These are phyloP conservation scores for Lepidonotus clava DNA, from an alignment of 2,888 invertebrate species.

Conservation along the genomic window DNA sequence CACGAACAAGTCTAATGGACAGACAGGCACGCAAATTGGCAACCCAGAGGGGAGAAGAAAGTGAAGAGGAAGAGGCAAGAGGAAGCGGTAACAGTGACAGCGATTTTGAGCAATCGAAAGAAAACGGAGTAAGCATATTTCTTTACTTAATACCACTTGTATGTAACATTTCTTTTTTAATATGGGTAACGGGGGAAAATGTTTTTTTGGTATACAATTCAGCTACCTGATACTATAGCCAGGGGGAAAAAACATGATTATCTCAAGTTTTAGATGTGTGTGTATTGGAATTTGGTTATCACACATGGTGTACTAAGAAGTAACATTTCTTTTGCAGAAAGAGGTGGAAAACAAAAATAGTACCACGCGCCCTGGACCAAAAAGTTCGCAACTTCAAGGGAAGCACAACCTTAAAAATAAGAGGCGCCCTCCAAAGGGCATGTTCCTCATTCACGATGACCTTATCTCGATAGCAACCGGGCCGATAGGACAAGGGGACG, in stretches of 20 bases:
- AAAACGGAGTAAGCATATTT: slow-evolving; percentile 86
- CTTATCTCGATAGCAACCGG: slow-evolving; percentile 93
- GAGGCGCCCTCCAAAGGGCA: slow-evolving; percentile 95
- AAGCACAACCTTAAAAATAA: slow-evolving; percentile 84
- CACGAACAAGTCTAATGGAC: slow-evolving; percentile 96
- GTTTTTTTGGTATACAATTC: not conserved
- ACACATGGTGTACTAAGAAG: too few relatives aligned
- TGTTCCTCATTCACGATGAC: slow-evolving; percentile 98
- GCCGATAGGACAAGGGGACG: slow-evolving; percentile 87
- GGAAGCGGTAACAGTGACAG: slow-evolving; percentile 84
- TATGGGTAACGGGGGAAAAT: too few relatives aligned
- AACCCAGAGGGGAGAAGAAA: slow-evolving; percentile 55
- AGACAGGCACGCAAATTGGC: slow-evolving; percentile 83
- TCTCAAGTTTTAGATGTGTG: too few relatives aligned
- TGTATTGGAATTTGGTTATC: too few relatives aligned
- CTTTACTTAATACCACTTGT: too few relatives aligned
- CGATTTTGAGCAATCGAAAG: slow-evolving; percentile 91
- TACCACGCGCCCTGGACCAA: slow-evolving; percentile 59
- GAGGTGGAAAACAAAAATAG: slow-evolving; percentile 57
- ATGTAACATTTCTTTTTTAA: too few relatives aligned
- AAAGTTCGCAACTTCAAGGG: slow-evolving; percentile 66
- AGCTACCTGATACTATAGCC: not conserved
- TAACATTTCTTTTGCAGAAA: slow-evolving; percentile 60
- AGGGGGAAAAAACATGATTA: too few relatives aligned
- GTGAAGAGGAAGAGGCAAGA: slow-evolving; percentile 88